Evolutionary conservation across 2,113 vertebrate species (phyloP), one percentile per base, ranked within the genome.

Genomic region (Megaptera novaeangliae): DNA sequence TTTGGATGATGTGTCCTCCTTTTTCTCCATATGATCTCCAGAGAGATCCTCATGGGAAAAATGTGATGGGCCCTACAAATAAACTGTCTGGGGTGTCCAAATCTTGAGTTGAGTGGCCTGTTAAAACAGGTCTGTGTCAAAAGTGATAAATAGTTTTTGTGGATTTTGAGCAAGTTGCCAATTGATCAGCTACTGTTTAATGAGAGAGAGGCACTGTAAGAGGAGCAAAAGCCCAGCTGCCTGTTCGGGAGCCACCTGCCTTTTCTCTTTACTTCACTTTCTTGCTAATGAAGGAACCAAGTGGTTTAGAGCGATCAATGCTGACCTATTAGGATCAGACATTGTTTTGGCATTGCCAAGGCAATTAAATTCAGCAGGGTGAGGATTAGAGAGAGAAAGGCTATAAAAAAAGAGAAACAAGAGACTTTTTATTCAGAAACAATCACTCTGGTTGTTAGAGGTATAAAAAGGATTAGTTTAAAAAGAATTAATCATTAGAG

Each of bases 271-370:
- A 97, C 97, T 97, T 98, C 97, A 95, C 99, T 98, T 99, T 99
- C 98, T 98, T 97, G 97, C 97, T 99, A 98, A 98, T 98, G 98
- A 98, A 98, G 98, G 98, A 98, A 98, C 98, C 98, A 98, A 97
- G 98, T 98, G 98, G 97, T 98, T 98, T 98, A 98, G 97, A 98
- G 91, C 49, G 84, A 98, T 99, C 99, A 98, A 95, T 99, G 97
- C 98, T 98, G 98, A 98, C 98, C 98, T 98, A 21, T 98, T 99
- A 98, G 95, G 88, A 98, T 98, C 98, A 98, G 98, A 97, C 96
- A 96, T 87, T 95, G 91, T 98, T 98, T 98, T 98, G 98, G 96
- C 92, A 97, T 98, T 98, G 97, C 97, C 95, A 98, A 98, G 98
- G 97, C 98, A 98, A 98, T 99, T 98, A 98, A 98, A 98, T 98